Conservation (phyloP, 2,888 invertebrate genomes). For the Papilio elwesi region DNA sequence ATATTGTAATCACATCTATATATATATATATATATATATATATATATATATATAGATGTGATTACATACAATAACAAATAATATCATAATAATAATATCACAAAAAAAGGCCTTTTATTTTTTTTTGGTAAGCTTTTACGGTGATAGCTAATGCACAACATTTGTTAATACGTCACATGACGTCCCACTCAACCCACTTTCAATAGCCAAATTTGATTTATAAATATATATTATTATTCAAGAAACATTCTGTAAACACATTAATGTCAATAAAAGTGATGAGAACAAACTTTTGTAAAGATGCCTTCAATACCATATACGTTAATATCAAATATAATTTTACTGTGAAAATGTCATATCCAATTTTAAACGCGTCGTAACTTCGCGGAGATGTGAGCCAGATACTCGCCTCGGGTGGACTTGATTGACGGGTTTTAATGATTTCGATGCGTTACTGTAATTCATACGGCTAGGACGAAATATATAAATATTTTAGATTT, state of each 20-base stretch:
- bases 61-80: no score
- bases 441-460: slow-evolving; percentile 67
- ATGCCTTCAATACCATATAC: neutral
- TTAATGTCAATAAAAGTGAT: neutral
- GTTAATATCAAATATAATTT: slow-evolving; percentile 17
- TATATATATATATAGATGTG: no score
- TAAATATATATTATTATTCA: no score
- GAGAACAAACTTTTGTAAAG: neutral
- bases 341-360: slow-evolving; percentile 34
- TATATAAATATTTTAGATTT: no score
- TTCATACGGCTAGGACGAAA: slow-evolving; percentile 56
- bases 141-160: neutral
- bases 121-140: neutral
- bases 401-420: slow-evolving; percentile 51
- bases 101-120: no score
- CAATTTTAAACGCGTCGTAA: slow-evolving; percentile 34
- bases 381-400: slow-evolving; percentile 32
- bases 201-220: no score
- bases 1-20: slow-evolving; percentile 35
- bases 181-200: no score
- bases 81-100: no score
- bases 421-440: slow-evolving; percentile 67
- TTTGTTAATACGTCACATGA: neutral
- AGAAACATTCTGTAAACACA: neutral
- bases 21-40: no score